A percentile compares a stretch with the other conserved stretches of the same genome.
Evolutionary conservation across 2,113 vertebrate species (phyloP).

Genomic region (Dipodomys spectabilis): DNA sequence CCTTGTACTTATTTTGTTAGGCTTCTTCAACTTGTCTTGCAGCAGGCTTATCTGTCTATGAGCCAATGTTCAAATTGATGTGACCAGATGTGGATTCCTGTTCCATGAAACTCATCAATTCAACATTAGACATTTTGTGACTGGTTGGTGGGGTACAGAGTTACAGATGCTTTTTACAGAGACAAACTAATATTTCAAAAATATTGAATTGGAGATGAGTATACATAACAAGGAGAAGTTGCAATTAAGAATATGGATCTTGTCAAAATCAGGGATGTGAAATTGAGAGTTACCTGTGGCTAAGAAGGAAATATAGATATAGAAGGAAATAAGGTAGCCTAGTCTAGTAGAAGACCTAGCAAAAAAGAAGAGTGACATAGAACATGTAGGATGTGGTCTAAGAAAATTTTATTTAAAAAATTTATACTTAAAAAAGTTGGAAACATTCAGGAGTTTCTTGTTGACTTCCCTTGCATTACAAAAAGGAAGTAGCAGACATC

Average conservation of each 20-base stretch:
- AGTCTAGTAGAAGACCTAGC: neutral
- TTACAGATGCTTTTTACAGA: no score
- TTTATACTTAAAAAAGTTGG: neutral
- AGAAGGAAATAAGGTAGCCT: neutral
- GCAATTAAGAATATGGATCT: neutral
- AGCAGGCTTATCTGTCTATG: neutral
- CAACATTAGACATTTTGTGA: neutral
- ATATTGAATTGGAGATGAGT: neutral
- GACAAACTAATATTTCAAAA: neutral
- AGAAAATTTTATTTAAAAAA: slow-evolving; percentile 28
- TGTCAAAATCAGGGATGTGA: neutral
- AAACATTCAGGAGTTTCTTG: neutral
- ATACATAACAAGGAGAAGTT: neutral
- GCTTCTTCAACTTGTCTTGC: neutral
- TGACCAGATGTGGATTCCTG: neutral
- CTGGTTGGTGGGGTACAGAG: neutral
- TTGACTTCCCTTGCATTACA: slow-evolving; percentile 16
- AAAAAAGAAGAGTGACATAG: neutral
- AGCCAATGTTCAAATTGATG: neutral
- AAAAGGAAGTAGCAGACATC: neutral
- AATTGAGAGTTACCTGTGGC: neutral
- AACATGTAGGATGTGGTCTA: neutral
- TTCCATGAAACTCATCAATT: neutral
- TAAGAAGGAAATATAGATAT: neutral
- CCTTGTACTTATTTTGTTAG: no score